Percentiles rank a stretch among this genome's conserved stretches.
These are phyloP conservation scores for Mellilla xanthometata DNA, from an alignment of 2,888 invertebrate genomes.

Conservation along the genomic window DNA sequence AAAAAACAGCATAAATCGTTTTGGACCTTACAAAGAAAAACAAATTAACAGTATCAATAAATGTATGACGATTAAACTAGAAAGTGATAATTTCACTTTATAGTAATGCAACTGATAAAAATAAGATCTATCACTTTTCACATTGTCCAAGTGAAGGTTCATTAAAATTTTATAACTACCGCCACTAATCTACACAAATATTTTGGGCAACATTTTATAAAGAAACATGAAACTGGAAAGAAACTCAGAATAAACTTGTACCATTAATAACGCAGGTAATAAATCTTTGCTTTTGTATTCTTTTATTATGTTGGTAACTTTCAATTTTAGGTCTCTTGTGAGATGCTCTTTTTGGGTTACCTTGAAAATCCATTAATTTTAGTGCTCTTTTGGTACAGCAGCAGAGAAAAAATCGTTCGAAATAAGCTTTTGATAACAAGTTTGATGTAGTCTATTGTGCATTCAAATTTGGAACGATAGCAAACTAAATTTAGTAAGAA, in stretches of 20 bases:
- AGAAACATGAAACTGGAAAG: conserved; percentile 22
- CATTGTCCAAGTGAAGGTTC: conserved; percentile 20
- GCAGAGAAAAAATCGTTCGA: conserved; percentile 4
- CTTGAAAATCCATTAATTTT: conserved; percentile 5
- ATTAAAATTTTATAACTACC: conserved; percentile 7
- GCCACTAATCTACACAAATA: conserved; percentile 19
- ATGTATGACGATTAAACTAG: too few relatives aligned
- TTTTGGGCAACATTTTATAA: conserved; percentile 8
- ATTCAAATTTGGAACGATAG: too few relatives aligned
- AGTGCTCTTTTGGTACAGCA: neutral
- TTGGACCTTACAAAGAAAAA: too few relatives aligned
- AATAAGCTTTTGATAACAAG: too few relatives aligned
- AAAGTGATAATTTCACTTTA: too few relatives aligned
- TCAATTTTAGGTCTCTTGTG: conserved; percentile 29
- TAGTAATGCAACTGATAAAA: conserved; percentile 5
- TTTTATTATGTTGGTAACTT: conserved; percentile 31
- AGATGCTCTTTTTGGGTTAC: conserved; percentile 13
- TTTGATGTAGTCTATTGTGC: too few relatives aligned
- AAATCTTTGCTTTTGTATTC: conserved; percentile 40
- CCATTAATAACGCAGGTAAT: conserved; percentile 41
- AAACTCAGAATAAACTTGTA: conserved; percentile 27
- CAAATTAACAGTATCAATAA: too few relatives aligned
- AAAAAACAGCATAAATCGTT: too few relatives aligned
- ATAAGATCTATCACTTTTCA: conserved; percentile 20
- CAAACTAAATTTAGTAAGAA: too few relatives aligned